A percentile compares a stretch with the other conserved stretches of the same genome.
These are phyloP conservation scores for Pogonophryne albipinna DNA, from an alignment of 2,797 vertebrate genomes.

Conservation along the genomic window DNA sequence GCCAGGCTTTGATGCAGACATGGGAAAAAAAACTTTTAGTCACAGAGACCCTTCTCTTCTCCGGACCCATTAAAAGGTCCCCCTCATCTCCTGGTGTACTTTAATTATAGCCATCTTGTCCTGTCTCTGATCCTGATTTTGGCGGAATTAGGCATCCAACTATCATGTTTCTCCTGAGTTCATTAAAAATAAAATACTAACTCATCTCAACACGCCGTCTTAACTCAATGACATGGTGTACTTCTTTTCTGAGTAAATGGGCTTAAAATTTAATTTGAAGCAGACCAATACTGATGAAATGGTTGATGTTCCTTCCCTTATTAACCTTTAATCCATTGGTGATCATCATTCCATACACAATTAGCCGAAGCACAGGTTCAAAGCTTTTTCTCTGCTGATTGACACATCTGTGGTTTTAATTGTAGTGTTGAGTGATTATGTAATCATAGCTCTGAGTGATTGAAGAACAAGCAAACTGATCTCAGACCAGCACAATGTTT, in stretches of 20 bases:
- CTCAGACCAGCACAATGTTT: slow-evolving; percentile 59
- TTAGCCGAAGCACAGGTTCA: not conserved
- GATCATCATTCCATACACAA: not conserved
- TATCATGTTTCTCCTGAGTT: slow-evolving; percentile 43
- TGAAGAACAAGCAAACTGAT: slow-evolving; percentile 48
- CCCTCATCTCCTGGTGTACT: slow-evolving; percentile 61
- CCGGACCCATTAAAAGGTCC: slow-evolving; percentile 65
- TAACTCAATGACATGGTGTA: slow-evolving; percentile 29
- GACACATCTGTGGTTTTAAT: slow-evolving; percentile 67
- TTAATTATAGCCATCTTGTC: slow-evolving; percentile 69
- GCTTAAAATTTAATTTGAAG: slow-evolving; percentile 8
- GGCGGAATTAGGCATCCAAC: slow-evolving; percentile 29
- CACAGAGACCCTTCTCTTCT: slow-evolving; percentile 64
- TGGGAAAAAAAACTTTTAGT: slow-evolving; percentile 75
- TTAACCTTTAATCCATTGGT: slow-evolving; percentile 18
- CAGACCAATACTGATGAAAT: slow-evolving; percentile 27
- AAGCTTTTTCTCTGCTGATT: slow-evolving; percentile 20
- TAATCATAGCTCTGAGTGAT: slow-evolving; percentile 62
- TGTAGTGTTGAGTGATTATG: slow-evolving; percentile 56
- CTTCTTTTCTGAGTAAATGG: slow-evolving; percentile 4
- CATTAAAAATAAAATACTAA: slow-evolving; percentile 60
- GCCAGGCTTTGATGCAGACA: slow-evolving; percentile 74
- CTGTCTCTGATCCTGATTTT: slow-evolving; percentile 61
- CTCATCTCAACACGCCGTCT: slow-evolving; percentile 14
- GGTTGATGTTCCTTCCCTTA: slow-evolving; percentile 5